Conservation (phyloP, 2,113 vertebrate genomes). For the Sigmodon hispidus region DNA sequence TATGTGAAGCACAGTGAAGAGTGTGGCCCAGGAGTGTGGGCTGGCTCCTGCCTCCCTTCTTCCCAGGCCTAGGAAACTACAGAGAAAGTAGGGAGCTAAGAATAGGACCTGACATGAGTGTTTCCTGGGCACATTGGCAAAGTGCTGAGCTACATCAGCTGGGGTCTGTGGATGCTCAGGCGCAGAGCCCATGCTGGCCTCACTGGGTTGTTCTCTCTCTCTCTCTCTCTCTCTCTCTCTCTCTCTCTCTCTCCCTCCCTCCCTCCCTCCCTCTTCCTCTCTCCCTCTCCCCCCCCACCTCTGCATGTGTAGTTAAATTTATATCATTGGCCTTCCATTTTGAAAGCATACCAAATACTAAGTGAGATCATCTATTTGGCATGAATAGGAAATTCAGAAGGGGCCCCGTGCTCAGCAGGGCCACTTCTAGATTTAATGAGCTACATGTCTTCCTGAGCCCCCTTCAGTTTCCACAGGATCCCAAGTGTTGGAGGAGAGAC, state of each 20-base stretch:
- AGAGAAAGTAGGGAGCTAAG: neutral
- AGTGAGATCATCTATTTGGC: rapidly evolving
- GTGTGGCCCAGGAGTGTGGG: neutral
- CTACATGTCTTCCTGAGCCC: neutral
- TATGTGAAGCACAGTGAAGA: neutral
- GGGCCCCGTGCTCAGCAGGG: too few species aligned
- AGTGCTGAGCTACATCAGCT: neutral
- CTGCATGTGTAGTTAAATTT: too few species aligned
- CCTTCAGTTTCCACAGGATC: neutral
- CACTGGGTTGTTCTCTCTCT: rapidly evolving
- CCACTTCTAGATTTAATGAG: neutral
- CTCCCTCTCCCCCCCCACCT: too few species aligned
- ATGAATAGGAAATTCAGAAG: neutral
- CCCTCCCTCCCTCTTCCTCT: too few species aligned
- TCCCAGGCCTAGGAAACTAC: neutral
- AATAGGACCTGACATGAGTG: rapidly evolving
- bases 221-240: too few species aligned
- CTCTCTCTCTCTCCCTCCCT: too few species aligned
- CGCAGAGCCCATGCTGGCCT: neutral
- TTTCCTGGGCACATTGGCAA: rapidly evolving
- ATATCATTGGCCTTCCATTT: neutral
- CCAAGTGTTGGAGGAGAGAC: neutral
- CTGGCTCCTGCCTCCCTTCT: neutral
- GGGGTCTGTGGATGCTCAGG: neutral
- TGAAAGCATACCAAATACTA: neutral